Evolutionary conservation across 2,113 vertebrate genomes (phyloP), one percentile per base, ranked within the genome.

Genomic region (Mormyrus lacerda): DNA sequence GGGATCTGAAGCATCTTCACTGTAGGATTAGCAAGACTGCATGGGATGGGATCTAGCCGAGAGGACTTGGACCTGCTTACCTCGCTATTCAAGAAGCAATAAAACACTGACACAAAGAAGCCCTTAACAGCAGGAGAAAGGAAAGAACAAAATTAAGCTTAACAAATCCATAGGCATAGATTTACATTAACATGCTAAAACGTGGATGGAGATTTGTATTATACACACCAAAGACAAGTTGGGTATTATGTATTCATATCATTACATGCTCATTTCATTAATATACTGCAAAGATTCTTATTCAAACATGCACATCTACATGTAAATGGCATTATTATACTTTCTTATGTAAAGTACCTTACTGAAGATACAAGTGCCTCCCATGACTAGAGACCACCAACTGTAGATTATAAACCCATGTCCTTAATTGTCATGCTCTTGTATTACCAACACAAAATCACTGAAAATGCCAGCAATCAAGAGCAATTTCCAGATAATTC

Each of bases 31-130:
- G 19, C 35, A 17, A 19, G 35, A 44, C 44, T 83, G 79, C 39
- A 44, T 83, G 15, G 42, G 35, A 39, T 13, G 39, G 39, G 79
- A 83, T 83, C 4, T 42, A 8, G 8, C 42, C 0, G 2, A 35
- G n/a, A 35, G 85, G 9, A 55, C 39, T 42, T 17, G 88, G 27
- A 55, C 11, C n/a, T 83, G 65, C 97, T 95, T 91, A 97, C 97
- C 96, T 97, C 97, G 0, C 96, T 96, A 91, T 97, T 97, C 93
- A 97, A 91, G 93, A 97, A 97, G 90, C 97, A 97, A 93, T 97
- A 97, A 92, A 97, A 97, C 84, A 97, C 96, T 0, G 96, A 97
- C 65, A 97, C 96, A 0, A 97, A 97, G 94, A 97, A 97, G 35
- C 97, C 97, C 97, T 97, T 83, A 83, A 92, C 24, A 10, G 45